A percentile compares a stretch with the other conserved stretches of the same genome.
phyloP scores from a whole-genome alignment of 2,797 vertebrate species.

The Sebastes wilsoni region DNA sequence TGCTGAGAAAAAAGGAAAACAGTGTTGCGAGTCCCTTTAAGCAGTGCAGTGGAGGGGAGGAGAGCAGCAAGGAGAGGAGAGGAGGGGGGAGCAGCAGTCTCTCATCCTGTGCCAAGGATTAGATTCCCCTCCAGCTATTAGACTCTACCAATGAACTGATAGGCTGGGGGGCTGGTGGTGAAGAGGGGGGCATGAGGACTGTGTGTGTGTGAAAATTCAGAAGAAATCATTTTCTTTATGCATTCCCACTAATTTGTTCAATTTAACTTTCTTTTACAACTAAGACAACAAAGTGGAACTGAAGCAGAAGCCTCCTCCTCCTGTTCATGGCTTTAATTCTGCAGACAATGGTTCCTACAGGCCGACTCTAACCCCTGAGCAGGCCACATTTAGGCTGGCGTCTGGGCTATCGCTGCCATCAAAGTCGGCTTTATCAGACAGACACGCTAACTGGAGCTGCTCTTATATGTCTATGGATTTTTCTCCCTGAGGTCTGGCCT shows the following conservation, averaged over 20 bases:
- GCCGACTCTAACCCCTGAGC: constrained; percentile 75
- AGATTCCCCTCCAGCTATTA: constrained; percentile 83
- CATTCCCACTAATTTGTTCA: constrained; percentile 35
- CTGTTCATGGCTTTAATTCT: constrained; percentile 64
- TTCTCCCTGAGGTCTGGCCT: constrained; percentile 72
- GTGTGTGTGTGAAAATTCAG: constrained; percentile 30
- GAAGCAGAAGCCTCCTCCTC: background rate
- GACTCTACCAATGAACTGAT: constrained; percentile 82
- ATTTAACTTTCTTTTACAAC: constrained; percentile 46
- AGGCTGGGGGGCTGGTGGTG: constrained; percentile 40
- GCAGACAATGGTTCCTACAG: constrained; percentile 78
- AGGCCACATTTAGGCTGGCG: constrained; percentile 83
- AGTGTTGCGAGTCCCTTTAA: constrained; percentile 66
- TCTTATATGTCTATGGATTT: constrained; percentile 84
- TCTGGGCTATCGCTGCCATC: constrained; percentile 85
- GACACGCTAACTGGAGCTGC: constrained; percentile 80
- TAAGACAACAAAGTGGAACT: constrained; percentile 49
- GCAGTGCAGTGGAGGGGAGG: constrained; percentile 53
- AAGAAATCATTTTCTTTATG: constrained; percentile 31
- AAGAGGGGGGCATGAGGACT: constrained; percentile 44
- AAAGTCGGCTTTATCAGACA: constrained; percentile 84
- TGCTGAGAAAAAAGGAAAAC: constrained; percentile 61
- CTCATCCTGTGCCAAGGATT: constrained; percentile 85
- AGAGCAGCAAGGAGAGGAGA: constrained; percentile 41
- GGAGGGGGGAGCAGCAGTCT: constrained; percentile 64